These are phyloP conservation scores for Cephus spinipes DNA, from an alignment of 2,888 invertebrate genomes.

Conservation along the genomic window DNA sequence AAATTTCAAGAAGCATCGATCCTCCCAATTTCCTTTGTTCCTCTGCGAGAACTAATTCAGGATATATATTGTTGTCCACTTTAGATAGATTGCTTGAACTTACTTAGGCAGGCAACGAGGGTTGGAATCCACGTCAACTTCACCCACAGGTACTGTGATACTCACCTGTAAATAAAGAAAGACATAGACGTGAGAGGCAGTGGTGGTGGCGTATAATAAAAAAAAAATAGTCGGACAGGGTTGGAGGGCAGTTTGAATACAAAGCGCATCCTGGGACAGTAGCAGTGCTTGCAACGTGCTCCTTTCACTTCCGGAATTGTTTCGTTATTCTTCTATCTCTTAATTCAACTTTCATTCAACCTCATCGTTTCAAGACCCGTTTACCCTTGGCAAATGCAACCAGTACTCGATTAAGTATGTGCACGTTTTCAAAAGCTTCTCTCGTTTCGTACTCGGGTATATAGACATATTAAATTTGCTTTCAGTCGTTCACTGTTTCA, in stretches of 20 bases:
- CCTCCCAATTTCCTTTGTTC: not conserved
- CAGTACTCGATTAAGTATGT: not conserved
- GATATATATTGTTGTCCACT: not conserved
- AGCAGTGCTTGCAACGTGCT: not conserved
- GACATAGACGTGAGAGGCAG: not conserved
- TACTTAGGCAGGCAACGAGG: not conserved
- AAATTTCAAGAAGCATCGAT: not conserved
- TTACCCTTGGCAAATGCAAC: not conserved
- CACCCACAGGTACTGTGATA: conserved; percentile 24
- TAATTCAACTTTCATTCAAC: not conserved
- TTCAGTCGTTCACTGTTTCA: not conserved
- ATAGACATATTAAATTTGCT: not conserved
- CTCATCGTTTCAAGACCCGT: not conserved
- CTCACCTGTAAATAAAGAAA: conserved; percentile 44
- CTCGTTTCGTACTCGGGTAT: not conserved
- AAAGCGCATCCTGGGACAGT: not conserved
- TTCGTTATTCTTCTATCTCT: not conserved
- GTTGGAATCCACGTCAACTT: not conserved
- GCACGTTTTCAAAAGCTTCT: not conserved
- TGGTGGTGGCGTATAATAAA: conserved; percentile 5
- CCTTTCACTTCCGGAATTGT: not conserved
- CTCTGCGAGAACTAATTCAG: not conserved
- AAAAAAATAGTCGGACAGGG: conserved; percentile 13
- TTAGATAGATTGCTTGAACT: not conserved
- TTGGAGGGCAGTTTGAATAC: not conserved